Percentiles rank a stretch among this genome's conserved stretches.
phyloP scores from a whole-genome alignment of 2,113 vertebrate genomes.

The Nibea coibor region DNA sequence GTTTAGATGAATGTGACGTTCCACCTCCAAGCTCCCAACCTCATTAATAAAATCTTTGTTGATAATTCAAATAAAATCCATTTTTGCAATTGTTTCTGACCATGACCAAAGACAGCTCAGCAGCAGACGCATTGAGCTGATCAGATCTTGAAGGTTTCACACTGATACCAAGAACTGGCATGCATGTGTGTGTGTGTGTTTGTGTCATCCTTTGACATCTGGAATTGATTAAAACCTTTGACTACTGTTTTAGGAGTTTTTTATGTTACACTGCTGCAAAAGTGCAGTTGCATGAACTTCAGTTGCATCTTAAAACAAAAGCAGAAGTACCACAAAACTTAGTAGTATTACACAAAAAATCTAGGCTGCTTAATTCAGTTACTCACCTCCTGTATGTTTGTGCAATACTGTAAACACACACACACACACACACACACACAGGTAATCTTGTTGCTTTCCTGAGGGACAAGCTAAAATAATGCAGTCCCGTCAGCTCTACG shows the following conservation, averaged over 20 bases:
- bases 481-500: not conserved
- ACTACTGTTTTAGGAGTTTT: not conserved
- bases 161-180: not conserved
- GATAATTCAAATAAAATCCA: not conserved
- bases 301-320: slow-evolving; percentile 6
- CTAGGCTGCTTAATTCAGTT: not conserved
- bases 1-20: not conserved
- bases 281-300: not conserved
- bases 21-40: not conserved
- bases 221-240: not conserved
- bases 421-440: slow-evolving; percentile 24
- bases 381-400: not conserved
- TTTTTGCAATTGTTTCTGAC: not conserved
- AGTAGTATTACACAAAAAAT: not conserved
- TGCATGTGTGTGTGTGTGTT: not conserved
- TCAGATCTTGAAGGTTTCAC: not conserved
- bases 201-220: not conserved
- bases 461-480: not conserved
- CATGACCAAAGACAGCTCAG: not conserved
- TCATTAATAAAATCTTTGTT: not conserved
- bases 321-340: not conserved
- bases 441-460: not conserved
- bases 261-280: not conserved
- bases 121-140: not conserved
- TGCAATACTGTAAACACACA: not conserved